Evolutionary conservation across 2,113 vertebrate genomes (phyloP).

Genomic region (Megaleporinus macrocephalus): DNA sequence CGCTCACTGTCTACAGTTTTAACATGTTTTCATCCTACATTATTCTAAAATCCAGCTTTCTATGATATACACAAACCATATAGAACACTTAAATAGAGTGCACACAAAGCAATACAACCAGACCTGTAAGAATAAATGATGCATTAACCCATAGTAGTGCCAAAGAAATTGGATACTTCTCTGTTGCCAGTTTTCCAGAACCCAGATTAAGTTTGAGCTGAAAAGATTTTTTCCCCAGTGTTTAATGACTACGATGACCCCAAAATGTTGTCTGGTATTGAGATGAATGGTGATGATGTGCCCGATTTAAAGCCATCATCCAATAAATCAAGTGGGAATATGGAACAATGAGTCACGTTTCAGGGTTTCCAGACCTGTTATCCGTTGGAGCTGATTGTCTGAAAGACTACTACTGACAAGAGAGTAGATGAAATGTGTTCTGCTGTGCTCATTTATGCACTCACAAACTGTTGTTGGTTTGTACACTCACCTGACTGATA

Average conservation of each 20-base stretch:
- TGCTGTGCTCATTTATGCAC: no score
- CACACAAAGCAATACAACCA: neutral
- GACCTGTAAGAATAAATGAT: slow-evolving; percentile 10
- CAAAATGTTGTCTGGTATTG: neutral
- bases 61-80: neutral
- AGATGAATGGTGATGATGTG: neutral
- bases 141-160: neutral
- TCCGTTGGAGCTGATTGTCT: neutral
- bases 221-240: neutral
- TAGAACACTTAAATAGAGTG: neutral
- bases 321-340: neutral
- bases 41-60: no score
- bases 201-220: neutral
- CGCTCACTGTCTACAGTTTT: no score
- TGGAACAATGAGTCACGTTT: neutral
- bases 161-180: neutral
- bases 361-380: neutral
- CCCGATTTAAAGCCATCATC: neutral
- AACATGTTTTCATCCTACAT: no score
- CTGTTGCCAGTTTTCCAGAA: neutral
- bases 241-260: no score
- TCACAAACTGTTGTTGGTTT: neutral
- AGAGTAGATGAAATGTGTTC: no score
- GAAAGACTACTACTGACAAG: no score
- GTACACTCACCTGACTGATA: slow-evolving; percentile 79